A percentile compares a stretch with the other conserved stretches of the same genome.
phyloP scores from a whole-genome alignment of 2,113 vertebrate genomes.

The Peromyscus californicus region DNA sequence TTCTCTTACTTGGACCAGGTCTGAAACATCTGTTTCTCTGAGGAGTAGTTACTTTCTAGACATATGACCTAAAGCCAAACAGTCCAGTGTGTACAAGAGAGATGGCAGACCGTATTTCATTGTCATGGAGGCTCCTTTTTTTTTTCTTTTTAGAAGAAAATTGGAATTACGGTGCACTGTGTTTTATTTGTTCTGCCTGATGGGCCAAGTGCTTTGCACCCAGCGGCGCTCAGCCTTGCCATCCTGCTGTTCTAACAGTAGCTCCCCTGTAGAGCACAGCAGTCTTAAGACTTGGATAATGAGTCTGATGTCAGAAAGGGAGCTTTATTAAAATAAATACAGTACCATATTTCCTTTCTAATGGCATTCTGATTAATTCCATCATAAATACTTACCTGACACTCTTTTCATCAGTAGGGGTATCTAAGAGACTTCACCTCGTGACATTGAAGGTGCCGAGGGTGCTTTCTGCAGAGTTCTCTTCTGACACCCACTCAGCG shows the following conservation, averaged over 20 bases:
- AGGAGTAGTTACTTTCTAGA: slow-evolving; percentile 63
- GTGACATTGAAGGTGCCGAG: neutral
- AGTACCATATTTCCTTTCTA: slow-evolving; percentile 67
- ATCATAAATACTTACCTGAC: slow-evolving; percentile 51
- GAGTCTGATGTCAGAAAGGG: slow-evolving; percentile 76
- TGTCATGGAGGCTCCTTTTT: slow-evolving; percentile 50
- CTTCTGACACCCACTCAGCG: neutral
- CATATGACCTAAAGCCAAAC: neutral
- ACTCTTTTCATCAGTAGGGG: slow-evolving; percentile 29
- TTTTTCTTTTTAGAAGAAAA: slow-evolving; percentile 64
- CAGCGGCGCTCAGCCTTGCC: slow-evolving; percentile 51
- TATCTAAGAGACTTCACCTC: slow-evolving; percentile 19
- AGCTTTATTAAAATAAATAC: slow-evolving; percentile 81
- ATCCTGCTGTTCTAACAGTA: slow-evolving; percentile 73
- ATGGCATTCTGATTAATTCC: slow-evolving; percentile 59
- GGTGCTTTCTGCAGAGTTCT: neutral
- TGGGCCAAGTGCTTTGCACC: slow-evolving; percentile 72
- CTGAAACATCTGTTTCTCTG: slow-evolving; percentile 27
- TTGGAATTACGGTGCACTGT: slow-evolving; percentile 41
- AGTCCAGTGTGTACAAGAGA: neutral
- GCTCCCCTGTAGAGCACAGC: slow-evolving; percentile 72
- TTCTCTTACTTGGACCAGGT: slow-evolving; percentile 42
- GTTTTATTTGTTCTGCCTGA: slow-evolving; percentile 76
- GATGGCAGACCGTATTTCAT: slow-evolving; percentile 48
- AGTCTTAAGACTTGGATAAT: slow-evolving; percentile 82